These are phyloP conservation scores for Psophia crepitans DNA, from an alignment of 2,113 vertebrate species.

Conservation along the genomic window DNA sequence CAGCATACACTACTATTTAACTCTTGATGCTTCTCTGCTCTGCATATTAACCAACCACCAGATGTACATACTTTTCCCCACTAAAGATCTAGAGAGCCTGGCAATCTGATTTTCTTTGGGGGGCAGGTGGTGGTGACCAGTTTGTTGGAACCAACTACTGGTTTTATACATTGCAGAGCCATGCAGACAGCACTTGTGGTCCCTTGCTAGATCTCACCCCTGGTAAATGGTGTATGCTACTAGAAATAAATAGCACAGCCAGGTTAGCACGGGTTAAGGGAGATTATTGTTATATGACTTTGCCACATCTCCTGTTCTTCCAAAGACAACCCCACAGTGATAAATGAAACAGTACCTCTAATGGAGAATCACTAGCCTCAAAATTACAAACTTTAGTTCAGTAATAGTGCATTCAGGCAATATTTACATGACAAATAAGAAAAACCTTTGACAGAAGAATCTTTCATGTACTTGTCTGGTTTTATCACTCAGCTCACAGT, in stretches of 20 bases:
- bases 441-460: conserved; percentile 42
- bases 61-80: neutral
- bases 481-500: conserved; percentile 57
- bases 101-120: neutral
- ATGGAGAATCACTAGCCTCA: neutral
- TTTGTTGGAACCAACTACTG: neutral
- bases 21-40: neutral
- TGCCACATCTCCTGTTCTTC: neutral
- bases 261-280: neutral
- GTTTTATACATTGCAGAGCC: neutral
- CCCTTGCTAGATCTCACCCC: neutral
- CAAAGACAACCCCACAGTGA: neutral
- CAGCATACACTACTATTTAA: too few species aligned
- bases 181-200: neutral
- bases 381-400: conserved; percentile 38
- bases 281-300: neutral
- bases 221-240: neutral
- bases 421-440: conserved; percentile 61
- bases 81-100: neutral
- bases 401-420: conserved; percentile 1
- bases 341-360: neutral
- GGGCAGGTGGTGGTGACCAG: too few species aligned
- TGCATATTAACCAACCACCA: neutral
- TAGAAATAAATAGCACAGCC: neutral
- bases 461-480: conserved; percentile 41